Evolutionary conservation across 2,888 invertebrate genomes (phyloP).

Genomic region (Pyralis farinalis): DNA sequence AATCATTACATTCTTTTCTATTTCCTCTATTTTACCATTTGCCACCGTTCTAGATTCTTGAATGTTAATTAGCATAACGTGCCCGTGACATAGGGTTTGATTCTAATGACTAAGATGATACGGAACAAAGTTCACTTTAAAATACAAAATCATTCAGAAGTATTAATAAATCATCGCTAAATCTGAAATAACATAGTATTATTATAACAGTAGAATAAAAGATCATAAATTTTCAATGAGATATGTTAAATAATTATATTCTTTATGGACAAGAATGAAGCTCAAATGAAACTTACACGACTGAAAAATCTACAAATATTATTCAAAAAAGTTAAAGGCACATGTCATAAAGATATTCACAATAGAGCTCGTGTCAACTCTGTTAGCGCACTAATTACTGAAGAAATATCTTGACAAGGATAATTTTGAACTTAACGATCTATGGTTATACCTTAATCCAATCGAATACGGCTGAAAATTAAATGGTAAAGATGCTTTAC

Average conservation of each 20-base stretch:
- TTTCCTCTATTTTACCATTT: too few species aligned
- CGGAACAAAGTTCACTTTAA: too few species aligned
- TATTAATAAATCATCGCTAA: too few species aligned
- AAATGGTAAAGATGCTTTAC: slow-evolving; percentile 1
- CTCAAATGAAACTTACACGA: slow-evolving; percentile 44
- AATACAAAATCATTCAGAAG: too few species aligned
- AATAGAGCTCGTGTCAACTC: slow-evolving; percentile 46
- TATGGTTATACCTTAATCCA: slow-evolving; percentile 17
- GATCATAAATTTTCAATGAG: slow-evolving; percentile 32
- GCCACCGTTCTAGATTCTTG: too few species aligned
- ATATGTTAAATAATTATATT: slow-evolving; percentile 39
- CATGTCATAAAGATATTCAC: slow-evolving; percentile 43
- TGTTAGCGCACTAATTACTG: slow-evolving; percentile 57
- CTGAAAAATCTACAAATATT: slow-evolving; percentile 48
- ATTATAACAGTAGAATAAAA: slow-evolving; percentile 3
- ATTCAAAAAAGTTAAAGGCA: slow-evolving; percentile 38
- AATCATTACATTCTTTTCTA: too few species aligned
- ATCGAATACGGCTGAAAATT: slow-evolving; percentile 27
- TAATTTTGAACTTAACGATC: slow-evolving; percentile 18
- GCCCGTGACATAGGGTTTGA: too few species aligned
- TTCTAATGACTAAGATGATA: too few species aligned
- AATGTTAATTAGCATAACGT: too few species aligned
- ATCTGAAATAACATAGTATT: too few species aligned
- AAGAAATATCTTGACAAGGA: slow-evolving; percentile 36
- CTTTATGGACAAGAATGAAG: slow-evolving; percentile 33